A percentile compares a stretch with the other conserved stretches of the same genome.
These are phyloP conservation scores for Thymelicus acteon DNA, from an alignment of 2,888 invertebrate species.

Conservation along the genomic window DNA sequence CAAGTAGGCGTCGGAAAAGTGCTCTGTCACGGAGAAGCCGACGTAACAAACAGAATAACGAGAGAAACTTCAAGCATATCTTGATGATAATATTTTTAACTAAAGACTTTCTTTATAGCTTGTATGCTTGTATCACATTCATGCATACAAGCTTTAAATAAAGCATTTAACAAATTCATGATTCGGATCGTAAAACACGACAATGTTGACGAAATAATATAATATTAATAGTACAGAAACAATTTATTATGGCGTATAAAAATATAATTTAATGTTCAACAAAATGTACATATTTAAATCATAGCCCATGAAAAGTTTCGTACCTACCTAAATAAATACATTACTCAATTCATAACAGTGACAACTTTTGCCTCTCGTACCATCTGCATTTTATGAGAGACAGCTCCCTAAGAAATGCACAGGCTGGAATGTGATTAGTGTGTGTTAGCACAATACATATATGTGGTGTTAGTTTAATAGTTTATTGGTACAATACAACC, in stretches of 20 bases:
- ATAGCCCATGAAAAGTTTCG: slow-evolving; percentile 5
- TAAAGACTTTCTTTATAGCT: too few species aligned
- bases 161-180: too few species aligned
- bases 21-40: too few species aligned
- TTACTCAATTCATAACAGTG: slow-evolving; percentile 10
- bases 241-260: not conserved
- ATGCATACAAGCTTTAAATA: too few species aligned
- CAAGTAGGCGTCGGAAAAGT: too few species aligned
- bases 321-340: not conserved
- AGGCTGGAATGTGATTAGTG: not conserved
- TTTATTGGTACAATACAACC: not conserved
- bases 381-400: not conserved
- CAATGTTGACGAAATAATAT: not conserved
- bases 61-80: too few species aligned
- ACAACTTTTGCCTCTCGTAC: slow-evolving; percentile 3
- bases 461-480: slow-evolving; percentile 7
- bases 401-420: not conserved
- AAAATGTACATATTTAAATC: not conserved
- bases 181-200: not conserved
- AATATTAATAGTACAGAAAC: not conserved
- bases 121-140: too few species aligned
- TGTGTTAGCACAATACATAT: too few species aligned
- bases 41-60: too few species aligned
- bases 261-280: slow-evolving; percentile 4
- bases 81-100: too few species aligned